These are phyloP conservation scores for Mamestra brassicae DNA, from an alignment of 2,888 invertebrate genomes.

Conservation along the genomic window DNA sequence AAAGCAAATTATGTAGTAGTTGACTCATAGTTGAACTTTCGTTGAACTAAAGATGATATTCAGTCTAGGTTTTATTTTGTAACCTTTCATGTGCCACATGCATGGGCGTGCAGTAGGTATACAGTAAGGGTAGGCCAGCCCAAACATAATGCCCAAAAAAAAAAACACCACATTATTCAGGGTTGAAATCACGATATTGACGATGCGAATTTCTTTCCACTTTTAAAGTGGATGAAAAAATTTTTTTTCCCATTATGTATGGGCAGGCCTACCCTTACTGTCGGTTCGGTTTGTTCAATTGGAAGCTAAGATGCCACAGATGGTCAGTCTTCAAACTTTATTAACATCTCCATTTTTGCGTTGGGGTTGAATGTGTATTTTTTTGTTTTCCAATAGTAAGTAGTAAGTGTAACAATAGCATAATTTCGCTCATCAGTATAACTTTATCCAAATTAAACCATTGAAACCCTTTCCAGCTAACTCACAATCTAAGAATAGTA, in stretches of 20 bases:
- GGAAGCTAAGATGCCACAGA: background rate
- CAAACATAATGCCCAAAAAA: no score
- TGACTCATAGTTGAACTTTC: conserved; percentile 13
- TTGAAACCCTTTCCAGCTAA: conserved; percentile 2
- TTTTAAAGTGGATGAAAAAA: no score
- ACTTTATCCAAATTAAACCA: background rate
- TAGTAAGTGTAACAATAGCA: background rate
- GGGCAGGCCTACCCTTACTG: no score
- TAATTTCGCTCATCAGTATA: background rate
- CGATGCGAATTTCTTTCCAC: no score
- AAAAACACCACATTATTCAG: no score
- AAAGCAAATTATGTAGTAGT: background rate
- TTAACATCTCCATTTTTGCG: background rate
- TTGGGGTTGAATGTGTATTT: background rate
- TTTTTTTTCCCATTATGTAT: no score
- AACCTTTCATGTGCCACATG: no score
- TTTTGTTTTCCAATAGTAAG: background rate
- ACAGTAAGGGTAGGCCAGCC: no score
- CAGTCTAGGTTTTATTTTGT: background rate
- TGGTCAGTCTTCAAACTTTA: background rate
- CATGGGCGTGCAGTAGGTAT: no score
- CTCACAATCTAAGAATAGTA: conserved; percentile 6
- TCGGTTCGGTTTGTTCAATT: background rate
- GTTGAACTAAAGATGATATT: background rate
- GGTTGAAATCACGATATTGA: no score